These are phyloP conservation scores for Andrena bucephala DNA, from an alignment of 2,888 invertebrate genomes.

Conservation along the genomic window DNA sequence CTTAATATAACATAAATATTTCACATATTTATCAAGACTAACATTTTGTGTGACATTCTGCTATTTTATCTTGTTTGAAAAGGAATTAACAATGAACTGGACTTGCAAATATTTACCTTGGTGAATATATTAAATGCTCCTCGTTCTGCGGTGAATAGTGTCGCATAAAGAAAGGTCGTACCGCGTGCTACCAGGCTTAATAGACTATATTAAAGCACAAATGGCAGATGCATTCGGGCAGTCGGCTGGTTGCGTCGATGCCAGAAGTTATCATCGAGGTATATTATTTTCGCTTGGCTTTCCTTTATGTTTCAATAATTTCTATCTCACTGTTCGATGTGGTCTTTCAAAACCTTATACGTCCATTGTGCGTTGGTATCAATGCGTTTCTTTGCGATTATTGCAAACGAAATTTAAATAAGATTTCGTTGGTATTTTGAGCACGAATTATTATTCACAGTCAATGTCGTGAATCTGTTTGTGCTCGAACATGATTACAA, in stretches of 20 bases:
- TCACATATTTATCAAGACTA: too few species aligned
- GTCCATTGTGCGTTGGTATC: neutral
- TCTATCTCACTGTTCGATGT: neutral
- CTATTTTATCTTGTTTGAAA: neutral
- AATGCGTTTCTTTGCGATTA: neutral
- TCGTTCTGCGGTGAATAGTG: conserved; percentile 30
- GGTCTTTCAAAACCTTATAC: neutral
- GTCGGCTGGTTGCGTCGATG: conserved; percentile 9
- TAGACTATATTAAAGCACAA: conserved; percentile 53
- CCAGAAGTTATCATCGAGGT: conserved; percentile 9
- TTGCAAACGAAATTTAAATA: neutral
- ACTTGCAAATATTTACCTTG: conserved; percentile 28
- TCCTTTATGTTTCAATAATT: conserved; percentile 25
- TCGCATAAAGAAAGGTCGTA: conserved; percentile 50
- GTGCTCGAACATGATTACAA: neutral
- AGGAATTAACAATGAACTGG: neutral
- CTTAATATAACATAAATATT: too few species aligned
- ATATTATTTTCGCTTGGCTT: conserved; percentile 26
- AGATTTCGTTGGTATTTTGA: too few species aligned
- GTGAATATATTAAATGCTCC: conserved; percentile 8
- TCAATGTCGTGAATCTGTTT: neutral
- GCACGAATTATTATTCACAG: too few species aligned
- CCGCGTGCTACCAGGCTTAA: conserved; percentile 42
- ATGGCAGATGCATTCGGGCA: conserved; percentile 25
- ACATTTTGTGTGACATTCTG: too few species aligned